Conservation (phyloP, 2,888 invertebrate genomes). For the Coecobrya sp. region DNA sequence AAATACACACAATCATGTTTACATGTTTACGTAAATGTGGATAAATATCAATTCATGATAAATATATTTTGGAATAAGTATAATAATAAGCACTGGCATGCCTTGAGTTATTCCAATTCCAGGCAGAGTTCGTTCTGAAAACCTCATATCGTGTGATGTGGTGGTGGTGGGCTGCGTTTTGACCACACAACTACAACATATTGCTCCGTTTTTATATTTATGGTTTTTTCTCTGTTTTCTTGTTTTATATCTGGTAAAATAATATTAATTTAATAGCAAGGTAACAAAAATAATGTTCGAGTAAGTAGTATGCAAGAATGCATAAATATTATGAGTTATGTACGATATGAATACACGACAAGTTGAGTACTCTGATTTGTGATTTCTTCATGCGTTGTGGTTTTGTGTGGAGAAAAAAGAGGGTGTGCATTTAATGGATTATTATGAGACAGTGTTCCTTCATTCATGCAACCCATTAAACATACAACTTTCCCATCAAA, state of each 20-base stretch:
- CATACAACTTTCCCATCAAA: constrained; percentile 79
- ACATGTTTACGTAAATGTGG: neutral
- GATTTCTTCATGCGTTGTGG: constrained; percentile 59
- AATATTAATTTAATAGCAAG: constrained; percentile 30
- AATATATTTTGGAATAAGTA: constrained; percentile 50
- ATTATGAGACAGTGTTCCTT: constrained; percentile 65
- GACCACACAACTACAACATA: neutral
- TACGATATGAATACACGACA: neutral
- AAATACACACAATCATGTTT: neutral
- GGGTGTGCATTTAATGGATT: constrained; percentile 69
- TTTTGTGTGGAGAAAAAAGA: neutral
- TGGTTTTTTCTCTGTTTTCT: neutral
- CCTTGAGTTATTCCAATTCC: constrained; percentile 2
- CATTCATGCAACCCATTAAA: constrained; percentile 75
- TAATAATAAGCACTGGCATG: constrained; percentile 1
- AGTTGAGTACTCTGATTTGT: constrained; percentile 57
- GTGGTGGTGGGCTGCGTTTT: constrained; percentile 11
- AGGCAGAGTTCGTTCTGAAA: constrained; percentile 13
- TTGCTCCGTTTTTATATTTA: constrained; percentile 50
- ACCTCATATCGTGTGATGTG: constrained; percentile 46
- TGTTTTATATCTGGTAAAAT: constrained; percentile 17
- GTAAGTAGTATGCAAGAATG: constrained; percentile 10
- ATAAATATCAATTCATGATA: constrained; percentile 60
- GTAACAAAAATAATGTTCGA: constrained; percentile 13
- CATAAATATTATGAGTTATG: constrained; percentile 48